phyloP scores from a whole-genome alignment of 2,113 vertebrate species.

The Ondatra zibethicus region DNA sequence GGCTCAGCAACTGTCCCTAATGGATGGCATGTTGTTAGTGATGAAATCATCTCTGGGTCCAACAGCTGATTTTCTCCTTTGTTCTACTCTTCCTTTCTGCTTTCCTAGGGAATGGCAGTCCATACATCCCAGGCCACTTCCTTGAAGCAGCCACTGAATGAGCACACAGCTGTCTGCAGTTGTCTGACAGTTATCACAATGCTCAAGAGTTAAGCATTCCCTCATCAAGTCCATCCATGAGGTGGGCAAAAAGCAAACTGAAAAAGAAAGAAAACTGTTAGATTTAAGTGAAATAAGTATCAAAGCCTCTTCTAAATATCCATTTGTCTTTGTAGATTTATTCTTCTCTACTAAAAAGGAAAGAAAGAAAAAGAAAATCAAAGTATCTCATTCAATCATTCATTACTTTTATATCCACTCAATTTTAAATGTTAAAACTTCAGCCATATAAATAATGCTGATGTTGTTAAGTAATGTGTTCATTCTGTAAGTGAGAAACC shows the following conservation, averaged over 20 bases:
- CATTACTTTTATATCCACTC: neutral
- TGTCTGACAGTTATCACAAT: conserved; percentile 36
- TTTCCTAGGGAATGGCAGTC: conserved; percentile 58
- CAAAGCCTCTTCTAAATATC: neutral
- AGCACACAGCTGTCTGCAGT: conserved; percentile 75
- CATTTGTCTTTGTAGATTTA: neutral
- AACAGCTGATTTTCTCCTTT: conserved; percentile 80
- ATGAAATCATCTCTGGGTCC: conserved; percentile 56
- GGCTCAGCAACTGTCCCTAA: conserved; percentile 72
- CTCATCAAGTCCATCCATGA: neutral
- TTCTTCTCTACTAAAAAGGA: neutral
- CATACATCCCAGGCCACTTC: conserved; percentile 61
- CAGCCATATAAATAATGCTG: neutral
- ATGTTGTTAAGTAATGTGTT: neutral
- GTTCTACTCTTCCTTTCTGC: conserved; percentile 63
- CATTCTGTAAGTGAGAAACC: neutral
- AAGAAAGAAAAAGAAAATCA: neutral
- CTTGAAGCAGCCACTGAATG: conserved; percentile 67
- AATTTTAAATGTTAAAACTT: neutral
- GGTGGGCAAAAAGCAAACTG: neutral
- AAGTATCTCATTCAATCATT: neutral
- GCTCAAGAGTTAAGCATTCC: conserved; percentile 29
- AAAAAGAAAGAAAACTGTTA: neutral
- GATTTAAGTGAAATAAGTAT: neutral
- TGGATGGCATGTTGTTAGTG: neutral